Conservation (phyloP, 2,797 vertebrate species). For the Setipinna tenuifilis region DNA sequence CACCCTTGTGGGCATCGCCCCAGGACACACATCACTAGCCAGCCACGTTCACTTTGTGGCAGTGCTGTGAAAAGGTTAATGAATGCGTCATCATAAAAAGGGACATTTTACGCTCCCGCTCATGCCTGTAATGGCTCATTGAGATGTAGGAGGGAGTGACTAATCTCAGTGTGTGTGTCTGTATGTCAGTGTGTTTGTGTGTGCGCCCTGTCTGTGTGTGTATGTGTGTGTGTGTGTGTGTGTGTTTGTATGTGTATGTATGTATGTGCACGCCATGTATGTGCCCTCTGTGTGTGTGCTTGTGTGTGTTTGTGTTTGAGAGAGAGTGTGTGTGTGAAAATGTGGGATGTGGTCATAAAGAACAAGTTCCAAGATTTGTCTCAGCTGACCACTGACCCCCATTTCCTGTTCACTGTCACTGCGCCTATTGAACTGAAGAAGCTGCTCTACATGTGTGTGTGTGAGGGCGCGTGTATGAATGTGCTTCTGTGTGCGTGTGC, state of each 20-base stretch:
- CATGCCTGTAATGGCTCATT: neutral
- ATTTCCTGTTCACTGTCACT: neutral
- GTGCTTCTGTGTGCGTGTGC: neutral
- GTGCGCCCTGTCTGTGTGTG: neutral
- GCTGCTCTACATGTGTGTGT: neutral
- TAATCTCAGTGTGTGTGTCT: neutral
- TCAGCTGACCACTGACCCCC: neutral
- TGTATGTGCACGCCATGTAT: neutral
- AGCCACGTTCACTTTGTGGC: neutral
- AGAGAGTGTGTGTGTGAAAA: neutral
- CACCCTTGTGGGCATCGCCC: neutral
- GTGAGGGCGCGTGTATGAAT: neutral
- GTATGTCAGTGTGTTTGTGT: neutral
- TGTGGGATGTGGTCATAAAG: neutral
- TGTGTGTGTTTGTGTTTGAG: neutral
- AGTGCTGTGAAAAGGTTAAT: slow-evolving; percentile 11
- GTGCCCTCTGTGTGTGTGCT: neutral
- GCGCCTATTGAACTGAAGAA: neutral
- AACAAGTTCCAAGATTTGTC: neutral
- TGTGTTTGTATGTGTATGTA: neutral
- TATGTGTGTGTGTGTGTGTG: neutral
- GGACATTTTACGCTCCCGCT: neutral
- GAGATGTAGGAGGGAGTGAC: neutral
- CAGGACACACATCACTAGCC: neutral
- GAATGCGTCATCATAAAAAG: slow-evolving; percentile 15